Base-by-base conservation (phyloP, 2,888 invertebrate species). In the Seira ritae region DNA sequence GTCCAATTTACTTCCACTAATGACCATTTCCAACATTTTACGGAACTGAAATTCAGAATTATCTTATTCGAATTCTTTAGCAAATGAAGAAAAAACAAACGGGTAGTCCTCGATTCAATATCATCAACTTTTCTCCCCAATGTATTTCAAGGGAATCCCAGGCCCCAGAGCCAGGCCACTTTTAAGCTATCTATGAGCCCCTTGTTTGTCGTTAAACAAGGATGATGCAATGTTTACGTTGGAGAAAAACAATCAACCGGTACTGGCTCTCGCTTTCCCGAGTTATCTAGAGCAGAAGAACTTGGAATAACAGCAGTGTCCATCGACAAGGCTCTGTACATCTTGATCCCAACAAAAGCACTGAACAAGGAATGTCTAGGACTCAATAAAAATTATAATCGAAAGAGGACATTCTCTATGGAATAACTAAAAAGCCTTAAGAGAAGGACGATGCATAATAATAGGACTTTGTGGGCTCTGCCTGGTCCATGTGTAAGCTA, bases 181-280 rank as follows among this genome's bases (percentile, higher is more conserved):
- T n/a, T n/a, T n/a, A n/a, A n/a, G n/a, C n/a, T n/a, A n/a, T n/a
- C n/a, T n/a, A n/a, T n/a, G n/a, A n/a, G n/a, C n/a, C n/a, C n/a
- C n/a, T n/a, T n/a, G n/a, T n/a, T n/a, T n/a, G n/a, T n/a, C n/a
- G n/a, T n/a, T n/a, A 10, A 62, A 37, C 15, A 66, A 66, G 19
- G 4, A 66, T 4, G 17, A 66, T 69, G 69, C 19, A 37, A 8
- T 42, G 31, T 68, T 20, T 55, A 67, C 76, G 60, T 8, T 15
- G 22, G 22, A 10, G 42, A 24, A 70, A 12, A 62, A 70, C 77
- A 77, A 77, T 79, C 62, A 80, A 80, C 79, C 79, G 79, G 79
- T 80, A 71, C 70, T 73, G 50, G 67, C 31, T 68, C 69, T 46
- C 60, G 24, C 22, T 60, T 19, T 1, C 8, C 12, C 42, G 12